Base-by-base conservation (phyloP, 1,140 invertebrate species). In the Plectrocnemia conspersa region DNA sequence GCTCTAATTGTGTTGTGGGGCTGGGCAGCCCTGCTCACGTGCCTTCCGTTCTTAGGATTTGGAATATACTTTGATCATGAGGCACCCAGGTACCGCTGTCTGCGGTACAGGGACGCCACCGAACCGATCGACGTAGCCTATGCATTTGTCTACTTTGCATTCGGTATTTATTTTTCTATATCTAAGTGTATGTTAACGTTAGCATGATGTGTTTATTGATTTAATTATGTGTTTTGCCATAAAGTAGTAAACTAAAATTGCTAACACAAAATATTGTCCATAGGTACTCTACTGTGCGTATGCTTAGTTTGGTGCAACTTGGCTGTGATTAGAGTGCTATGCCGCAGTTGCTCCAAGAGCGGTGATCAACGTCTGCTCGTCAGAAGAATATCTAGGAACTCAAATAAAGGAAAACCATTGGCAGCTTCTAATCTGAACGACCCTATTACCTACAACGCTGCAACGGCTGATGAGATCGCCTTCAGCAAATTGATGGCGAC, bases 401-500 rank as follows among this genome's bases (percentile, higher is more conserved):
- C 72, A 47, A 76, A 75, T 57, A 69, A 72, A 27, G 65, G 64
- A 16, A 75, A 69, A 52, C 63, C 63, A 13, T 49, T 63, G 27
- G 56, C 53, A 35, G 47, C 42, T 41, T 38, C 58, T 49, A 56
- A 59, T 48, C 52, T 63, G 18, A 65, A 56, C 52, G 50, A 66
- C 64, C 45, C 70, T 11, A 57, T 61, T 6, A 42, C 58, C 21
- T 61, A 72, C 64, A 75, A 75, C 52, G 76, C 78, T 7, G 77
- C 84, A 49, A 89, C 86, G 0, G 77, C 79, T 0, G 88, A 91
- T 65, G 89, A 91, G 70, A 78, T 88, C 41, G 85, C 87, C 33
- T 91, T 92, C 69, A 87, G 88, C 33, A 80, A 84, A 59, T 75
- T 91, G 2, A 91, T 92, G 89, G 82, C 84, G 0, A 79, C 88